These are phyloP conservation scores for Sandelia bainsii DNA, from an alignment of 2,797 vertebrate species.

Conservation along the genomic window DNA sequence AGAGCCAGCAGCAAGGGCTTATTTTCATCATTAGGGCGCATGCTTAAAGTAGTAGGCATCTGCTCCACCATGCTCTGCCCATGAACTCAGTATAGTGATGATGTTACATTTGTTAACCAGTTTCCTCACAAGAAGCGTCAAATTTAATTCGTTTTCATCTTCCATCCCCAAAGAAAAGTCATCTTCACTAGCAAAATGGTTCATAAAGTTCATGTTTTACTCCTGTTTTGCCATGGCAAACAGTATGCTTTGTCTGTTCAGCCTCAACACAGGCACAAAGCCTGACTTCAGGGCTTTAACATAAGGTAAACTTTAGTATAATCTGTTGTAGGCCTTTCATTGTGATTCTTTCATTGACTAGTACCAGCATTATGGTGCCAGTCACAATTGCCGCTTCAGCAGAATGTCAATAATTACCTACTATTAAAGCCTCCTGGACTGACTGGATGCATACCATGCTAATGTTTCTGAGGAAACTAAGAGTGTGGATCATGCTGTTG, in stretches of 20 bases:
- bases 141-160: slow-evolving; percentile 14
- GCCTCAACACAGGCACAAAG: slow-evolving; percentile 40
- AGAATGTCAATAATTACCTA: slow-evolving; percentile 65
- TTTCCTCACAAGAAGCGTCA: slow-evolving; percentile 34
- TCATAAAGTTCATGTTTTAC: slow-evolving; percentile 33
- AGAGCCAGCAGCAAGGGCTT: slow-evolving; percentile 71
- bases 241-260: slow-evolving; percentile 40
- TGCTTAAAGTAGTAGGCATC: slow-evolving; percentile 71
- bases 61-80: slow-evolving; percentile 56
- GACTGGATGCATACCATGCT: slow-evolving; percentile 59
- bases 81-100: slow-evolving; percentile 45
- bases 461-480: slow-evolving; percentile 75
- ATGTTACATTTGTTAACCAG: slow-evolving; percentile 33
- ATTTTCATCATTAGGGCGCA: slow-evolving; percentile 74
- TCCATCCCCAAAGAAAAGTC: slow-evolving; percentile 28
- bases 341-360: slow-evolving; percentile 47
- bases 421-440: slow-evolving; percentile 64
- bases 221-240: slow-evolving; percentile 56
- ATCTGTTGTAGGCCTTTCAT: slow-evolving; percentile 36
- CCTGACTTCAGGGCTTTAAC: slow-evolving; percentile 53
- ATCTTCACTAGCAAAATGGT: slow-evolving; percentile 45
- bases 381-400: slow-evolving; percentile 55
- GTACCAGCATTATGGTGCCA: slow-evolving; percentile 20
- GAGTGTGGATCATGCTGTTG: slow-evolving; percentile 72
- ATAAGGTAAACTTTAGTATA: slow-evolving; percentile 33